Percentiles rank a stretch among this genome's conserved stretches.
phyloP scores from a whole-genome alignment of 92 coral and sea anemone species.

The Palythoa grandis region DNA sequence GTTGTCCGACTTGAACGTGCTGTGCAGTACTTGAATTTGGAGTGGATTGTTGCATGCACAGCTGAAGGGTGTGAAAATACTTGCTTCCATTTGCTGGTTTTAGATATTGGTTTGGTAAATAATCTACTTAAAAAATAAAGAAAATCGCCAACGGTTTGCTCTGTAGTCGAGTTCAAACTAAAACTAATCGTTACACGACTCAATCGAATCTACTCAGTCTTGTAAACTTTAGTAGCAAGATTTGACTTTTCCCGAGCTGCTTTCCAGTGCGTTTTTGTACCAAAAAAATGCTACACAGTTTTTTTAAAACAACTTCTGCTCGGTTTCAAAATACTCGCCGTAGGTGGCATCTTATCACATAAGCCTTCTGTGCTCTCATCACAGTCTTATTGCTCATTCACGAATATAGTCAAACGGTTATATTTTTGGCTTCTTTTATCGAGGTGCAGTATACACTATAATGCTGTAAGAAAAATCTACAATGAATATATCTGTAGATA shows the following conservation, averaged over 20 bases:
- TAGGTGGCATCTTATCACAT: background rate
- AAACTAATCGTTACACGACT: too few relatives aligned
- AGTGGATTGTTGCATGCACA: conserved; percentile 31
- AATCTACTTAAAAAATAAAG: background rate
- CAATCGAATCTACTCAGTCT: too few relatives aligned
- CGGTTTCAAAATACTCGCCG: too few relatives aligned
- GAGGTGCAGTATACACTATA: too few relatives aligned
- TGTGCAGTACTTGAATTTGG: conserved; percentile 40
- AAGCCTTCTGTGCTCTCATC: conserved; percentile 6
- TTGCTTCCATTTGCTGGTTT: background rate
- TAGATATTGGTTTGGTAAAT: background rate
- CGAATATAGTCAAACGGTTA: background rate
- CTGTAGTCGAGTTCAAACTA: background rate
- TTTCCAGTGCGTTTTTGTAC: background rate
- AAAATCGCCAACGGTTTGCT: too few relatives aligned
- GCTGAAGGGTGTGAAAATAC: background rate
- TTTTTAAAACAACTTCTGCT: too few relatives aligned
- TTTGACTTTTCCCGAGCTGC: background rate
- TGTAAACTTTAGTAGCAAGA: too few relatives aligned
- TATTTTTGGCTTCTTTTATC: background rate
- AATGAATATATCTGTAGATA: too few relatives aligned
- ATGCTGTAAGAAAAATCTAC: too few relatives aligned
- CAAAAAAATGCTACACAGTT: background rate
- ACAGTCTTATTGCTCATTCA: background rate
- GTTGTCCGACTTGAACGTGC: conserved; percentile 2